Percentiles rank a stretch among this genome's conserved stretches.
phyloP scores from a whole-genome alignment of 2,797 vertebrate genomes.

The Muraenolepis orangiensis region DNA sequence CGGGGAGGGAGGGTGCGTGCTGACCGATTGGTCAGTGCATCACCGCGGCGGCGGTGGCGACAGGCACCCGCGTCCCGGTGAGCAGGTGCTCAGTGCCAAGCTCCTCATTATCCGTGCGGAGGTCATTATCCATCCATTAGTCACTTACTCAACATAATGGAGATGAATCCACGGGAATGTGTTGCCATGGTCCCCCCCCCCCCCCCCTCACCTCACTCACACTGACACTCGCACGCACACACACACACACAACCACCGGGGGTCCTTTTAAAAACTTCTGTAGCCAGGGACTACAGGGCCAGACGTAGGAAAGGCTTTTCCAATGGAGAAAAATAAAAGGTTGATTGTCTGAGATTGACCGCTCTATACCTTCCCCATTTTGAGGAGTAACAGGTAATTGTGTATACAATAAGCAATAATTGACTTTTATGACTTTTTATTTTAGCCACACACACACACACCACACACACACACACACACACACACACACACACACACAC shows the following conservation, averaged over 20 bases:
- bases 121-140: conserved; percentile 54
- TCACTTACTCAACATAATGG: conserved; percentile 49
- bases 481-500: too few species aligned
- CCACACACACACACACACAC: too few species aligned
- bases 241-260: background rate
- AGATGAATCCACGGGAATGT: conserved; percentile 43
- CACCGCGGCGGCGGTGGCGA: conserved; percentile 13
- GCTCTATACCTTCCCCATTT: background rate
- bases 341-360: background rate
- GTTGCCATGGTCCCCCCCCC: conserved; percentile 17
- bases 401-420: background rate
- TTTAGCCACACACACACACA: too few species aligned
- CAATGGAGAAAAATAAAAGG: background rate
- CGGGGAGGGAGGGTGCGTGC: conserved; percentile 25
- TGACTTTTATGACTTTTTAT: too few species aligned
- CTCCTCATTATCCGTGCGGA: conserved; percentile 52
- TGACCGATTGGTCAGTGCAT: conserved; percentile 50
- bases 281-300: background rate
- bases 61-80: conserved; percentile 37
- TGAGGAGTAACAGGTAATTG: background rate
- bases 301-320: background rate
- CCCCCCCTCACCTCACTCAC: background rate
- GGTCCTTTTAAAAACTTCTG: background rate
- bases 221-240: background rate
- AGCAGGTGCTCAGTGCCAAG: conserved; percentile 53